These are phyloP conservation scores for Euplagia quadripunctaria DNA, from an alignment of 2,888 invertebrate species.

Conservation along the genomic window DNA sequence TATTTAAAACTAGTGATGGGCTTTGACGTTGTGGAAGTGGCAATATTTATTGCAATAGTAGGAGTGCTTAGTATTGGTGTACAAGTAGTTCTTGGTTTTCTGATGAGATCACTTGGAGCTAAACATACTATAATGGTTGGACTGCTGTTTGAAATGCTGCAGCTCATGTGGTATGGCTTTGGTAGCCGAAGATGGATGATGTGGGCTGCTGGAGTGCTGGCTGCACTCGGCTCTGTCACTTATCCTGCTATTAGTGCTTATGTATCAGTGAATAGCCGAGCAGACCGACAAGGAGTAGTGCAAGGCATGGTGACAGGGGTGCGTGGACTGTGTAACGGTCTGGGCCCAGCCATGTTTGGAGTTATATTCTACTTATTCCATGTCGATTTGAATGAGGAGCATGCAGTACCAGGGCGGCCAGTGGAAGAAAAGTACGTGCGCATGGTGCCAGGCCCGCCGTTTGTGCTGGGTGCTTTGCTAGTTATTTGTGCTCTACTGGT, in stretches of 20 bases:
- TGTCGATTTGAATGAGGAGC: constrained; percentile 96
- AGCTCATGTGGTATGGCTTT: constrained; percentile 99
- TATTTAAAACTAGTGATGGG: constrained; percentile 99
- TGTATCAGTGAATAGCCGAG: constrained; percentile 98
- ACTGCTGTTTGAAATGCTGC: constrained; percentile 97
- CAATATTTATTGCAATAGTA: constrained; percentile 98
- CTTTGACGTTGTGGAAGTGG: constrained; percentile 97
- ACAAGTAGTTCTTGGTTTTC: constrained; percentile 94
- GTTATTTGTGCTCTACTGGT: constrained; percentile 98
- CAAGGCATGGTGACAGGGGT: constrained; percentile 99
- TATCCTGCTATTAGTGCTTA: constrained; percentile 99
- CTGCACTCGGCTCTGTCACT: constrained; percentile 98
- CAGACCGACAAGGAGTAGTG: constrained; percentile 98
- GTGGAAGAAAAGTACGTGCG: constrained; percentile 87
- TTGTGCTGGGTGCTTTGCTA: constrained; percentile 98
- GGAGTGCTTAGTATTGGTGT: constrained; percentile 98
- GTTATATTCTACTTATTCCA: constrained; percentile 99
- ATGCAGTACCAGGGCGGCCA: constrained; percentile 69
- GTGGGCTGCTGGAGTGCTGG: constrained; percentile 99
- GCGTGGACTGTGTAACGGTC: constrained; percentile 98
- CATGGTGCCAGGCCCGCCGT: constrained; percentile 98
- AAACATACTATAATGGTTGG: constrained; percentile 99
- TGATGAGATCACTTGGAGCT: constrained; percentile 95
- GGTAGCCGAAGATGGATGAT: constrained; percentile 99
- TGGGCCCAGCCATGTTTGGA: constrained; percentile 99